Base-by-base conservation (phyloP, 92 coral and sea anemone species). In the Galaxea fascicularis region DNA sequence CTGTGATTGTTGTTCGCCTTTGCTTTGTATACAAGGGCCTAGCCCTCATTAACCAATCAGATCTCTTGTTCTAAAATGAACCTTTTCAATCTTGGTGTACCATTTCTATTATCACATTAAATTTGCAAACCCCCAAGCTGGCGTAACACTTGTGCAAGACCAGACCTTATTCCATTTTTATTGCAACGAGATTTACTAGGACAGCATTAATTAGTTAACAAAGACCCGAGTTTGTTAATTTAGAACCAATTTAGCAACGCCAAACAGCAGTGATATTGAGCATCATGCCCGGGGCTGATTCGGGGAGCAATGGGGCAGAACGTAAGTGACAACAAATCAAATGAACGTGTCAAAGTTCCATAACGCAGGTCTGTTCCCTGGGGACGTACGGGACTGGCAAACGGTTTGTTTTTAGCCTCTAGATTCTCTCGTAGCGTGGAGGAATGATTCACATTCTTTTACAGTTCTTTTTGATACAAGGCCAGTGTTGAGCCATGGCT, bases 311-410 rank as follows among this genome's bases (percentile, higher is more conserved):
- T 82, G 78, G 78, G 77, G 78, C 86, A 24, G 58, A 71, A 70
- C 78, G 24, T 3, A 71, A 72, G 56, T 89, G 85, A 84, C 92
- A 89, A 73, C 86, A 71, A 70, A 82, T 89, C 92, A 85, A 30
- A 73, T 71, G 49, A 29, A 88, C 71, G 77, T 84, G 88, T 88
- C 91, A 88, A 65, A 59, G 27, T 57, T 80, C 77, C 79, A 73
- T 77, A 74, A 73, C 63, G 78, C 82, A 27, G 74, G 26, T 74
- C 73, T 71, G 81, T 82, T 89, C 92, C 89, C 92, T 51, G 65
- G 92, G 90, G 92, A 89, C 86, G 74, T 26, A 24, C 49, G 57
- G 28, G 22, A 49, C 35, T 27, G 35, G 44, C 44, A 71, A 82
- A 82, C 86, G 70, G 78, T 82, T 56, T 56, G 26, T 68, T 81